These are phyloP conservation scores for Riptortus pedestris DNA, from an alignment of 1,140 invertebrate species.

Conservation along the genomic window DNA sequence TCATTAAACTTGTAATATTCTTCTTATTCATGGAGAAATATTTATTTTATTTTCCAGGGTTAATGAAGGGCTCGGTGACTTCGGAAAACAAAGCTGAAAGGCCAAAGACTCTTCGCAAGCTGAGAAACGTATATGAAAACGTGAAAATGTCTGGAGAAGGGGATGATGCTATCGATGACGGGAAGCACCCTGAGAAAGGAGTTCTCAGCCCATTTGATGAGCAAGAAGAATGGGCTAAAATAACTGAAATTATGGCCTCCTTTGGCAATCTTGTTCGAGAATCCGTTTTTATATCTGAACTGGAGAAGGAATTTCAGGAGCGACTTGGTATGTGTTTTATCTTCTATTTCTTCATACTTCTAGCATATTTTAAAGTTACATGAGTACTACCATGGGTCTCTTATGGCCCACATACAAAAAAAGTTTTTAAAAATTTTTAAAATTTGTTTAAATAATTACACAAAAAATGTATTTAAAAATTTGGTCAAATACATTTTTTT, in stretches of 20 bases:
- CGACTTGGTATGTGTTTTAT: constrained; percentile 42
- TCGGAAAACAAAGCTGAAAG: constrained; percentile 44
- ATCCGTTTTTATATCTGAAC: constrained; percentile 69
- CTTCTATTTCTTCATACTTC: not conserved
- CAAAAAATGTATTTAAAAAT: too few relatives aligned
- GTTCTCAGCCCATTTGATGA: constrained; percentile 83
- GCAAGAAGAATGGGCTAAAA: constrained; percentile 88
- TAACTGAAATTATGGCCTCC: constrained; percentile 86
- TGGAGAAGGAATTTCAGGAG: constrained; percentile 71
- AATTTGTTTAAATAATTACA: not conserved
- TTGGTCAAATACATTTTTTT: too few relatives aligned
- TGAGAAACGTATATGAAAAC: constrained; percentile 45
- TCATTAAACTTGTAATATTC: too few relatives aligned
- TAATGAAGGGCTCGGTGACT: constrained; percentile 31
- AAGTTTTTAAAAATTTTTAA: not conserved
- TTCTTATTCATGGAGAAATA: too few relatives aligned
- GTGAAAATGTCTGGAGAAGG: constrained; percentile 32
- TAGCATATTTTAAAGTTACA: too few relatives aligned
- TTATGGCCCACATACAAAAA: too few relatives aligned
- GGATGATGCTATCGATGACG: constrained; percentile 11
- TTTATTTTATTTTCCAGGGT: too few relatives aligned
- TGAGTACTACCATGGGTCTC: too few relatives aligned
- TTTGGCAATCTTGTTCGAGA: constrained; percentile 72
- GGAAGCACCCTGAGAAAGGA: constrained; percentile 42
- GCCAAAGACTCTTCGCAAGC: constrained; percentile 59